Evolutionary conservation across 2,888 invertebrate genomes (phyloP).

Genomic region (Alsophila aescularia): DNA sequence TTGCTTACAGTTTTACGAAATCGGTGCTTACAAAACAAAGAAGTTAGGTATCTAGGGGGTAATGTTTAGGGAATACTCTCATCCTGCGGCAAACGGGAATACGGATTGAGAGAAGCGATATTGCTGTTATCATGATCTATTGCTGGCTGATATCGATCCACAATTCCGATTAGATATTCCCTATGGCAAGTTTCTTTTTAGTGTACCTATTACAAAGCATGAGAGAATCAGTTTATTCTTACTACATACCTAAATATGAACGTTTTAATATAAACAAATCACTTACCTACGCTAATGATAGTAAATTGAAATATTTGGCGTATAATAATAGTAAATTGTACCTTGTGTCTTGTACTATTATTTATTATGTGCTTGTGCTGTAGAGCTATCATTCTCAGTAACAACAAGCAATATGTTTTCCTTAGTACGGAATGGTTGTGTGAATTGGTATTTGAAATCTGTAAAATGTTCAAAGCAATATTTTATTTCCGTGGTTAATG

Average conservation of each 20-base stretch:
- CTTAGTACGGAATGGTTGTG: no score
- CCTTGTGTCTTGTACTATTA: no score
- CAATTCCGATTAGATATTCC: conserved; percentile 34
- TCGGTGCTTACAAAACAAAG: conserved; percentile 36
- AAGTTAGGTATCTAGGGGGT: conserved; percentile 4
- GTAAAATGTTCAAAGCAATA: background rate
- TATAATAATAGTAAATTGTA: no score
- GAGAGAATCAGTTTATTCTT: background rate
- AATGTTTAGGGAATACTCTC: conserved; percentile 37
- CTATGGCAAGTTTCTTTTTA: conserved; percentile 23
- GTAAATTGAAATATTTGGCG: no score
- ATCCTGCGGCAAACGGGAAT: conserved; percentile 36
- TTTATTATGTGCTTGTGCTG: no score
- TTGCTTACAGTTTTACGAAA: conserved; percentile 28
- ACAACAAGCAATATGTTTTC: no score
- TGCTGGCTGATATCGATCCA: conserved; percentile 37
- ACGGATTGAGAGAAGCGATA: conserved; percentile 35
- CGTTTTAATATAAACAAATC: no score
- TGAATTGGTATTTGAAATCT: no score
- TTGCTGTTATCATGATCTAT: conserved; percentile 37
- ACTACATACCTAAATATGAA: no score
- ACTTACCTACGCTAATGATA: no score
- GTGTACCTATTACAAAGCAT: conserved; percentile 9
- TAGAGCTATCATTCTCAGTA: no score
- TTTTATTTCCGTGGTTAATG: background rate